Evolutionary conservation across 2,888 invertebrate species (phyloP), one percentile per base, ranked within the genome.

Genomic region (Notocelia uddmanniana): DNA sequence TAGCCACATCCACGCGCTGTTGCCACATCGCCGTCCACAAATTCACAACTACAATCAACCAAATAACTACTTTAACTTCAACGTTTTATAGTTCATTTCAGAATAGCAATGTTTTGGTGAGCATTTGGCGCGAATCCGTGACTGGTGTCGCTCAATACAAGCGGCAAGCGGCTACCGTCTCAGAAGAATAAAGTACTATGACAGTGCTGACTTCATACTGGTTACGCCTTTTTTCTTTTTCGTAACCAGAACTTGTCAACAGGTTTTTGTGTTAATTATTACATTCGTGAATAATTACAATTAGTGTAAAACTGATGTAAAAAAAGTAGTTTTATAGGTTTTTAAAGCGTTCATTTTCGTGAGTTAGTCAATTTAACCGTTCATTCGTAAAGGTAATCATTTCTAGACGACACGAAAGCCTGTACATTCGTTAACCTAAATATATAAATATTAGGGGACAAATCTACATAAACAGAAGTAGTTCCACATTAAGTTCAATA

Each of bases 261-360:
- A 82, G 80, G 77, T 80, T 80, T 80, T 79, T 73, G 79, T 79
- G 77, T 77, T 83, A 83, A 83, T 85, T 82, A 80, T 77, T 50
- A 81, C 77, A 80, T 75, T 78, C 75, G 77, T 76, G 77, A 79
- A 77, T 79, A 79, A 83, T 79, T 80, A 77, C 75, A 74, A 79
- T 83, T 76, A 79, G 76, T 81, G 78, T 80, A 58, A 66, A 66
- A 45, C 58, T 58, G 41, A 41, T 34, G 66, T 59, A 63, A 67
- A 67, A n/a, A 68, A 58, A 70, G 52, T 58, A 67, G 62, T 68
- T 63, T 64, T 67, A 60, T 54, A 31, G 48, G 21, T 66, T 57
- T 69, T 73, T 69, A 31, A 64, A 62, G 50, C 37, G 68, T 41
- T 58, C 52, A 52, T 60, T 60, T 52, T 68, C 52, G 59, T 68